Evolutionary conservation across 2,888 invertebrate genomes (phyloP).

Genomic region (Drosophila macrospina): DNA sequence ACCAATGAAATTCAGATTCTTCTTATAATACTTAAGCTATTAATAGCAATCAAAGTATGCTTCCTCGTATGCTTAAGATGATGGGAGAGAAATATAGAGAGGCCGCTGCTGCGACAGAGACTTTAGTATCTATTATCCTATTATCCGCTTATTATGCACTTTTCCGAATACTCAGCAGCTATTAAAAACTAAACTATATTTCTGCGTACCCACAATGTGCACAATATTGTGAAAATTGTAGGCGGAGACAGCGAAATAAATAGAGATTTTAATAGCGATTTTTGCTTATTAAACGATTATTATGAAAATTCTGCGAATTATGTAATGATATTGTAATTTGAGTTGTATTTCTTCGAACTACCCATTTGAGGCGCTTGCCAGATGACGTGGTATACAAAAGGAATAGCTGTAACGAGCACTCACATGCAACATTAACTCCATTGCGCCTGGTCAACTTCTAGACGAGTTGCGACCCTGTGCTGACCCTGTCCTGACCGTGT

Average conservation of each 20-base stretch:
- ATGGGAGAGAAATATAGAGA: not conserved
- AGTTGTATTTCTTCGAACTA: not conserved
- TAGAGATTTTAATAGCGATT: not conserved
- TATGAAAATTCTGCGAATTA: not conserved
- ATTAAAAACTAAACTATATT: not conserved
- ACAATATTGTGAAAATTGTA: not conserved
- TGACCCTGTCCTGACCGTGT: slow-evolving; percentile 18
- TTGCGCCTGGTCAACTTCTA: slow-evolving; percentile 34
- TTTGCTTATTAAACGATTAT: not conserved
- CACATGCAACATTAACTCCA: slow-evolving; percentile 60
- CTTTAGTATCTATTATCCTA: not conserved
- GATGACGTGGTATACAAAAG: slow-evolving; percentile 31
- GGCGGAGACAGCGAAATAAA: no score
- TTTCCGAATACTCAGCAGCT: not conserved
- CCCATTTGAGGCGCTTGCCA: not conserved
- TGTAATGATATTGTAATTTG: not conserved
- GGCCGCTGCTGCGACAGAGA: not conserved
- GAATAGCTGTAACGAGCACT: slow-evolving; percentile 39
- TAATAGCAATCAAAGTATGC: no score
- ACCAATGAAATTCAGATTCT: not conserved
- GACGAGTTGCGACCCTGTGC: slow-evolving; percentile 1
- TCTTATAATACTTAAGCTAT: not conserved
- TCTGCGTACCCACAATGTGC: not conserved
- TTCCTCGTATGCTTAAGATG: not conserved
- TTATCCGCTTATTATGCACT: not conserved